Evolutionary conservation across 1,140 invertebrate species (phyloP).

Genomic region (Panagrolaimus sp.): DNA sequence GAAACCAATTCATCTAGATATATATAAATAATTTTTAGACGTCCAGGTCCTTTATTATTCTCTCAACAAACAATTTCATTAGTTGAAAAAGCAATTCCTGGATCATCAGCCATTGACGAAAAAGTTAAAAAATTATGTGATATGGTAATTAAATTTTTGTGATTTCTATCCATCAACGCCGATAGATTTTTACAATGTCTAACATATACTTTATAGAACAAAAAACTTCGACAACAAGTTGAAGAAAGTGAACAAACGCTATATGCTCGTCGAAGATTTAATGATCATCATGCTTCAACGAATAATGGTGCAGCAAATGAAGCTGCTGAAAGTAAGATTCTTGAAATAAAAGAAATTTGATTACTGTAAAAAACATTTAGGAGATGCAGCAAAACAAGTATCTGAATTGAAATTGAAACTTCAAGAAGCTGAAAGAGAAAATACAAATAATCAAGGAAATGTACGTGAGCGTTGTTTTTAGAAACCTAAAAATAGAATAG

Average conservation of each 20-base stretch:
- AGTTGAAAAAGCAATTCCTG: constrained; percentile 55
- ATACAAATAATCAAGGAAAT: constrained; percentile 74
- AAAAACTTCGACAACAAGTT: constrained; percentile 54
- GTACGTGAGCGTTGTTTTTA: constrained; percentile 58
- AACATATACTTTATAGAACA: constrained; percentile 43
- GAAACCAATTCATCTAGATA: background rate
- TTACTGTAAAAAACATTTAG: constrained; percentile 32
- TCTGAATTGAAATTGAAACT: constrained; percentile 84
- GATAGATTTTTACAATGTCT: no score
- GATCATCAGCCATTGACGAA: constrained; percentile 47
- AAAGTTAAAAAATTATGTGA: constrained; percentile 54
- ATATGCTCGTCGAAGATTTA: constrained; percentile 37
- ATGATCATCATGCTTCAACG: constrained; percentile 26
- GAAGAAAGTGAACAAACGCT: constrained; percentile 55
- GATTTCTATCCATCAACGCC: no score
- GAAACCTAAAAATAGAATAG: no score
- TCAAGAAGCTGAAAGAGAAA: constrained; percentile 92
- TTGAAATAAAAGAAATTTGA: no score
- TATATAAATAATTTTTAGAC: constrained; percentile 32
- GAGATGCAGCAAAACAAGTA: constrained; percentile 75
- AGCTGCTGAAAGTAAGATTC: constrained; percentile 37
- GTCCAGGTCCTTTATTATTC: constrained; percentile 50
- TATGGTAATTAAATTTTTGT: constrained; percentile 32
- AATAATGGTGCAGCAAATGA: constrained; percentile 33
- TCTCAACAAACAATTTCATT: constrained; percentile 45